phyloP scores from a whole-genome alignment of 37 sponge, comb jelly and placozoan species.

The Chondrosia reniformis region DNA sequence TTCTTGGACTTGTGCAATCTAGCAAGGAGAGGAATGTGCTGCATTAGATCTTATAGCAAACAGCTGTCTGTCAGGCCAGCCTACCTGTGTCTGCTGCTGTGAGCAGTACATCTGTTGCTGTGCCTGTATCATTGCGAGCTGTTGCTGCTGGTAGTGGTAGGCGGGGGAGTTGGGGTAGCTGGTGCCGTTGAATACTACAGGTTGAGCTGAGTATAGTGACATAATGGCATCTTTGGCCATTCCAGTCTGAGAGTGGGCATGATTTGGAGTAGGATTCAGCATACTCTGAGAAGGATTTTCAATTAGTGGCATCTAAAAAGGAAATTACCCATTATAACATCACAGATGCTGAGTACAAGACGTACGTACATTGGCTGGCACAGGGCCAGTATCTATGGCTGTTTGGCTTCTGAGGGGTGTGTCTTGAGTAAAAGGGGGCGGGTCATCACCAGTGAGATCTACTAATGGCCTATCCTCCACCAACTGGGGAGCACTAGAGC shows the following conservation, averaged over 20 bases:
- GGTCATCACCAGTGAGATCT: not conserved
- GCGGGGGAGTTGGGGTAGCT: not conserved
- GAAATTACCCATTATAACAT: too few relatives aligned
- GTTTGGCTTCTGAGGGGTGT: too few relatives aligned
- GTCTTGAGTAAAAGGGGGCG: too few relatives aligned
- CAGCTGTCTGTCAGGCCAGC: not conserved
- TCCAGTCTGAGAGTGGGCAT: not conserved
- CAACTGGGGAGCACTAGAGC: not conserved
- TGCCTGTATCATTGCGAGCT: conserved; percentile 2
- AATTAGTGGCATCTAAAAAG: too few relatives aligned
- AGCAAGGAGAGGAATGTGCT: not conserved
- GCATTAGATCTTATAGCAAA: not conserved
- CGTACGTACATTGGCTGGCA: too few relatives aligned
- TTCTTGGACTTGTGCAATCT: conserved; percentile 40
- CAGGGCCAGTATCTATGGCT: too few relatives aligned
- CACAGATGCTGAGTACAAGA: too few relatives aligned
- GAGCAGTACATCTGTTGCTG: conserved; percentile 6
- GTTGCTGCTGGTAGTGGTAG: conserved; percentile 24
- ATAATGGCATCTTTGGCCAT: conserved; percentile 57
- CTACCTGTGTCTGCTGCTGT: conserved; percentile 9
- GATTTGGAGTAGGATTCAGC: too few relatives aligned
- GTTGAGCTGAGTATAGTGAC: conserved; percentile 47
- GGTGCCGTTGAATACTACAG: not conserved
- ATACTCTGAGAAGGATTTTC: too few relatives aligned
- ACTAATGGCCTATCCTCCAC: not conserved